Evolutionary conservation across 2,888 invertebrate species (phyloP).

Genomic region (Mycalesis mineus): DNA sequence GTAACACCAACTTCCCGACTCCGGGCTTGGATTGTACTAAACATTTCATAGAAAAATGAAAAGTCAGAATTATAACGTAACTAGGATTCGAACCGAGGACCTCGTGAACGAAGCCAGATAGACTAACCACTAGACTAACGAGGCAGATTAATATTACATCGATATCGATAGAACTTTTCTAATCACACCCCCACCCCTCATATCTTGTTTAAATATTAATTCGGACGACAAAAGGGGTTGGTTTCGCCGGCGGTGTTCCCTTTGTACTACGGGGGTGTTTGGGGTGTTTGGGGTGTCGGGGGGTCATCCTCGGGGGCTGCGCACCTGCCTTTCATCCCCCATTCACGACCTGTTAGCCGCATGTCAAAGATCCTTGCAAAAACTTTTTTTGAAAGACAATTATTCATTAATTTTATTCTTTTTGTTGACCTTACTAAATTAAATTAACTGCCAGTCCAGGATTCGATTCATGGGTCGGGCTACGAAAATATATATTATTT

Average conservation of each 20-base stretch:
- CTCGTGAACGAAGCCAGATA: too few relatives aligned
- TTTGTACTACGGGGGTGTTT: constrained; percentile 17
- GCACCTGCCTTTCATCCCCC: constrained; percentile 9
- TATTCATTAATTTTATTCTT: too few relatives aligned
- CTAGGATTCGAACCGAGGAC: not conserved
- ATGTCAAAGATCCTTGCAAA: not conserved
- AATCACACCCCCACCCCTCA: constrained; percentile 34
- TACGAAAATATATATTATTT: too few relatives aligned
- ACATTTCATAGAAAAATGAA: too few relatives aligned
- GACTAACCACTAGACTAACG: not conserved
- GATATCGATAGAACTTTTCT: constrained; percentile 9
- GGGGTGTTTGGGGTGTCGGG: constrained; percentile 23
- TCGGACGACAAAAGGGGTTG: constrained; percentile 56
- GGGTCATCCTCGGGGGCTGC: constrained; percentile 1
- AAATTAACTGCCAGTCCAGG: too few relatives aligned
- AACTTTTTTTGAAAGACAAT: not conserved
- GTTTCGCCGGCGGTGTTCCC: constrained; percentile 36
- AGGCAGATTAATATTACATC: not conserved
- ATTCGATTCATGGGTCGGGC: too few relatives aligned
- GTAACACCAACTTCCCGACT: too few relatives aligned
- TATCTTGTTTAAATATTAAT: constrained; percentile 68
- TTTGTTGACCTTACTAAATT: too few relatives aligned
- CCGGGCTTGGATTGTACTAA: too few relatives aligned
- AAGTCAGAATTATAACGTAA: too few relatives aligned
- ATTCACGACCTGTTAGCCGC: constrained; percentile 3